Percentiles rank a stretch among this genome's conserved stretches.
Evolutionary conservation across 30 jellyfish, hydroid and myxozoan genomes (phyloP).

Genomic region (Sanderia malayensis): DNA sequence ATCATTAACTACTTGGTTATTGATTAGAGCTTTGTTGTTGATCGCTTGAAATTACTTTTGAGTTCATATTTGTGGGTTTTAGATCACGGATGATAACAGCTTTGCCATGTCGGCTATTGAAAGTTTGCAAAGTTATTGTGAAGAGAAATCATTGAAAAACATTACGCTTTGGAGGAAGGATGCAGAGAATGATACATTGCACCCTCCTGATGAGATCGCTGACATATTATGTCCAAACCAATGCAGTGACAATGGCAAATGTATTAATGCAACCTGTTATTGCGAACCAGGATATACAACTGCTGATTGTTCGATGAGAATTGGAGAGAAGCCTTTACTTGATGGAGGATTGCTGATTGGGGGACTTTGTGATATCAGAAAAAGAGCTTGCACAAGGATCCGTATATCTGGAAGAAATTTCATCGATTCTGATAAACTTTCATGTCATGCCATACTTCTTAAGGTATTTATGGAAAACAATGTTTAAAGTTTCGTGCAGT

Average conservation of each 20-base stretch:
- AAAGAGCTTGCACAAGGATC: conserved; percentile 63
- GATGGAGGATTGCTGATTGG: conserved; percentile 10
- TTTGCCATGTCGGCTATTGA: conserved; percentile 57
- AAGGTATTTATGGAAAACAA: no score
- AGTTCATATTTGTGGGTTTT: neutral
- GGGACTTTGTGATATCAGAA: conserved; percentile 81
- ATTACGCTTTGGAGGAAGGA: conserved; percentile 46
- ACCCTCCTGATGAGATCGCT: conserved; percentile 77
- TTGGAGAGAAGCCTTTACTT: conserved; percentile 52
- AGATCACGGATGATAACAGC: conserved; percentile 52
- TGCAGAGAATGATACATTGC: conserved; percentile 55
- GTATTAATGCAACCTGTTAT: conserved; percentile 83
- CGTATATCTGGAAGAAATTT: conserved; percentile 74
- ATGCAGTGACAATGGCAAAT: conserved; percentile 79
- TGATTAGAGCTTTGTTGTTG: no score
- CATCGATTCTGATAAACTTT: conserved; percentile 54
- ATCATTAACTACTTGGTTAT: neutral
- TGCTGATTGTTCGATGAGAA: conserved; percentile 77
- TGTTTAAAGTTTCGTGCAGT: no score
- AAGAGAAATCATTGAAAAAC: conserved; percentile 59
- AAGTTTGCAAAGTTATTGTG: conserved; percentile 51
- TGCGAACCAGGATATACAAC: conserved; percentile 64
- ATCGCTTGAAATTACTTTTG: no score
- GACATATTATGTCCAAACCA: conserved; percentile 67
- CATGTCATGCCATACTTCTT: conserved; percentile 58